Conservation (phyloP, 2,797 vertebrate genomes). For the Malacoraja senta region DNA sequence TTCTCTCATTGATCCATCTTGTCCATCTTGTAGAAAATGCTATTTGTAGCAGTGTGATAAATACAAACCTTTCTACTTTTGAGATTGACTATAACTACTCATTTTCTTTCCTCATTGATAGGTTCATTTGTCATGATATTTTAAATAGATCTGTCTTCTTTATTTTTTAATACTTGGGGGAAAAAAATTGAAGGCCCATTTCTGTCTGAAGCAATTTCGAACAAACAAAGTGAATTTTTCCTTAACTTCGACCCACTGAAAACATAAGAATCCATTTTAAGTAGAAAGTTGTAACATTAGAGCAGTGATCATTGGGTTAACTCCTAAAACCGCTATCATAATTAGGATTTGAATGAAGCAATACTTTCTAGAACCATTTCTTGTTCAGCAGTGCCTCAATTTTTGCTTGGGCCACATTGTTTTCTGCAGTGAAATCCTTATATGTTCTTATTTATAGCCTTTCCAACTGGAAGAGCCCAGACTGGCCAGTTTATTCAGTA, state of each 20-base stretch:
- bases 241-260: not conserved
- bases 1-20: not conserved
- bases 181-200: not conserved
- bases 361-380: not conserved
- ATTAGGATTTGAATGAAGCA: conserved; percentile 9
- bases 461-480: conserved; percentile 51
- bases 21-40: not conserved
- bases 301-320: not conserved
- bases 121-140: not conserved
- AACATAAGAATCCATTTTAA: not conserved
- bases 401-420: not conserved
- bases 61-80: not conserved
- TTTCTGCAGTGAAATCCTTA: not conserved
- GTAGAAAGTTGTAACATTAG: not conserved
- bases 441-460: conserved; percentile 31
- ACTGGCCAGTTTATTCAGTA: conserved; percentile 75
- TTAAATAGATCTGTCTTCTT: not conserved
- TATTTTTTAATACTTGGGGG: not conserved
- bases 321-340: not conserved
- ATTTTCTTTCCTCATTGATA: not conserved
- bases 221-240: no score
- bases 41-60: not conserved
- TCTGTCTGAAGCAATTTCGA: not conserved
- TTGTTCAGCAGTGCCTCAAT: not conserved
- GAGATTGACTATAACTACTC: not conserved